Evolutionary conservation across 1,140 invertebrate genomes (phyloP).

Genomic region (Hestina assimilis): DNA sequence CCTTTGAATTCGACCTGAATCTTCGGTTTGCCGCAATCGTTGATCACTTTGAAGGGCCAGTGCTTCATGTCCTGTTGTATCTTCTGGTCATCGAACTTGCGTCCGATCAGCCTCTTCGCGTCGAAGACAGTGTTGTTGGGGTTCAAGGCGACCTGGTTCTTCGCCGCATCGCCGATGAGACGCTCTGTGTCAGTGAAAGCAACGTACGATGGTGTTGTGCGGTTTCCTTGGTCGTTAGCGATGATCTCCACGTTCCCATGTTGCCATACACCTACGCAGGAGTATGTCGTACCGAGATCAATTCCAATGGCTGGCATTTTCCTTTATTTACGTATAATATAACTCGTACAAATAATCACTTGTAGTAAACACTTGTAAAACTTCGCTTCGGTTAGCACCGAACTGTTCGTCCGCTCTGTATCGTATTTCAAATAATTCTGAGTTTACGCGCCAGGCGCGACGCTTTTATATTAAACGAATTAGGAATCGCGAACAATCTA

Average conservation of each 20-base stretch:
- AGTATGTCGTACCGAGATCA: slow-evolving; percentile 75
- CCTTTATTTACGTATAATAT: slow-evolving; percentile 9
- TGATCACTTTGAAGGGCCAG: slow-evolving; percentile 87
- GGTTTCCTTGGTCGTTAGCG: slow-evolving; percentile 96
- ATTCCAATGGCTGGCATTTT: slow-evolving; percentile 85
- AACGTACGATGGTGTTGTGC: slow-evolving; percentile 94
- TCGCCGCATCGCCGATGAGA: slow-evolving; percentile 72
- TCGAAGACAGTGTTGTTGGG: slow-evolving; percentile 78
- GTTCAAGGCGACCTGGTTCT: slow-evolving; percentile 83
- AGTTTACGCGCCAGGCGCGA: slow-evolving; percentile 41
- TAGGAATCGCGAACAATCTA: slow-evolving; percentile 42
- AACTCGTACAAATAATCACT: slow-evolving; percentile 19
- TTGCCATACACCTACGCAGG: not conserved
- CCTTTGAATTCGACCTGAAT: slow-evolving; percentile 87
- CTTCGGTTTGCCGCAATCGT: slow-evolving; percentile 82
- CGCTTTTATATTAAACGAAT: slow-evolving; percentile 54
- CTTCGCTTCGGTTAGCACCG: slow-evolving; percentile 45
- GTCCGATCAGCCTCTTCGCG: slow-evolving; percentile 82
- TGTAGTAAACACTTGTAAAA: slow-evolving; percentile 23
- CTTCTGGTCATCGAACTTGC: slow-evolving; percentile 83
- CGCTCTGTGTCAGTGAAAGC: slow-evolving; percentile 83
- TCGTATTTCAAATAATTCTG: slow-evolving; percentile 62
- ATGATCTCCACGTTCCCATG: slow-evolving; percentile 70
- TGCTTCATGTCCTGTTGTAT: slow-evolving; percentile 87
- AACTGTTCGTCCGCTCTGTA: slow-evolving; percentile 46